Evolutionary conservation across 1,140 invertebrate species (phyloP), one percentile per base, ranked within the genome.

Genomic region (Magallana angulata): DNA sequence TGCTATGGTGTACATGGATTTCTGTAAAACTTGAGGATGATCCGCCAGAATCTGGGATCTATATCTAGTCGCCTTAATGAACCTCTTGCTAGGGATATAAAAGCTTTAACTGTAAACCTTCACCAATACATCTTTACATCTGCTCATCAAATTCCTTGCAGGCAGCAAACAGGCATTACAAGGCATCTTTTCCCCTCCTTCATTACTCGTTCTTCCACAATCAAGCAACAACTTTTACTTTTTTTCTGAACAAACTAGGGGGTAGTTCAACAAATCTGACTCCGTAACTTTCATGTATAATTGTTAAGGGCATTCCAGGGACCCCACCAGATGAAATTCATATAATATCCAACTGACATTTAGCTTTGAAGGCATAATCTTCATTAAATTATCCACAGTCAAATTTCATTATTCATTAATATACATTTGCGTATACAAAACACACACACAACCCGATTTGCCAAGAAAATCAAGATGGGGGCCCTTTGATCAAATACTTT

Each of bases 221-320:
- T 76, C 24, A 76, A 76, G 24, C 18, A 24, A 9, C 68, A 76
- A 36, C 9, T 76, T 24, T 76, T 24, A 76, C 24, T 30, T 24
- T 76, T 76, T 30, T 76, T 76, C 68, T 76, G 68, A 76, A 30
- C 68, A 76, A 76, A 76, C 68, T 76, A 76, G 68, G 68, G 68
- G 68, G 68, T 30, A 12, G 36, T 76, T 76, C 36, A 76, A 76
- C 68, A 76, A 76, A 76, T 76, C 68, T 30, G 18, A 11, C 24
- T 76, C 24, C 68, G 36, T 30, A 76, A 76, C 68, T 76, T 76
- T 76, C 24, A 76, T 5, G 68, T 76, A 11, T 76, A 11, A 76
- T 76, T 30, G 68, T 76, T 62, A 62, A 62, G 6, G 14, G 36
- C 68, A 30, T 76, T 76, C 68, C 68, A 11, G 18, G 68, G 24